These are phyloP conservation scores for Drosophila sechellia DNA, from an alignment of 1,140 invertebrate species.

Conservation along the genomic window DNA sequence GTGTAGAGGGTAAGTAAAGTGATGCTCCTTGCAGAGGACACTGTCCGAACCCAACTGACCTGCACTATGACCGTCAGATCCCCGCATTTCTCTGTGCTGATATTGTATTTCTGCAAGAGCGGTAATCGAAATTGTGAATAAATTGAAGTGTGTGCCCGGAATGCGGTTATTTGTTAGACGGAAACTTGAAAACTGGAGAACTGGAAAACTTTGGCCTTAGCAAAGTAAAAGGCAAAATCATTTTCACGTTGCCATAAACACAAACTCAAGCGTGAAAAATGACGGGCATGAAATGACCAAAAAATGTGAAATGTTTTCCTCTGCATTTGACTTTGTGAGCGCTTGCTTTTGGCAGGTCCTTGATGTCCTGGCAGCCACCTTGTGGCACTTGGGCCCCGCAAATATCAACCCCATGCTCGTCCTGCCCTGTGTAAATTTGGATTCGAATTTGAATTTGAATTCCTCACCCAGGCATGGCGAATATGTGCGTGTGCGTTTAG, in stretches of 20 bases:
- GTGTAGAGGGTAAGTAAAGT: not conserved
- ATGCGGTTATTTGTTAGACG: slow-evolving; percentile 22
- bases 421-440: slow-evolving; percentile 25
- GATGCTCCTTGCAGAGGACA: not conserved
- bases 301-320: slow-evolving; percentile 50
- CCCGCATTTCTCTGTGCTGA: slow-evolving; percentile 89
- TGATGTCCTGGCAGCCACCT: slow-evolving; percentile 21
- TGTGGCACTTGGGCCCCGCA: not conserved
- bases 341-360: slow-evolving; percentile 47
- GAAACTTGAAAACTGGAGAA: slow-evolving; percentile 5
- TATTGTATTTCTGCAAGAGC: slow-evolving; percentile 88
- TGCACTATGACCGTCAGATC: slow-evolving; percentile 89
- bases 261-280: slow-evolving; percentile 75
- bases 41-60: slow-evolving; percentile 83
- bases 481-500: slow-evolving; percentile 41
- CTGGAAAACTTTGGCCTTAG: slow-evolving; percentile 27
- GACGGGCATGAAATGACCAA: slow-evolving; percentile 80
- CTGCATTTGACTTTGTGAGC: slow-evolving; percentile 31
- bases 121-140: slow-evolving; percentile 27
- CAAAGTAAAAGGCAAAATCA: slow-evolving; percentile 54
- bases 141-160: slow-evolving; percentile 37
- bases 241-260: slow-evolving; percentile 62
- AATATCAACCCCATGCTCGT: not conserved
- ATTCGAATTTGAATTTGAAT: slow-evolving; percentile 37
- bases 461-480: slow-evolving; percentile 21